Conservation (phyloP, 1,140 invertebrate species). For the Apis cerana region DNA sequence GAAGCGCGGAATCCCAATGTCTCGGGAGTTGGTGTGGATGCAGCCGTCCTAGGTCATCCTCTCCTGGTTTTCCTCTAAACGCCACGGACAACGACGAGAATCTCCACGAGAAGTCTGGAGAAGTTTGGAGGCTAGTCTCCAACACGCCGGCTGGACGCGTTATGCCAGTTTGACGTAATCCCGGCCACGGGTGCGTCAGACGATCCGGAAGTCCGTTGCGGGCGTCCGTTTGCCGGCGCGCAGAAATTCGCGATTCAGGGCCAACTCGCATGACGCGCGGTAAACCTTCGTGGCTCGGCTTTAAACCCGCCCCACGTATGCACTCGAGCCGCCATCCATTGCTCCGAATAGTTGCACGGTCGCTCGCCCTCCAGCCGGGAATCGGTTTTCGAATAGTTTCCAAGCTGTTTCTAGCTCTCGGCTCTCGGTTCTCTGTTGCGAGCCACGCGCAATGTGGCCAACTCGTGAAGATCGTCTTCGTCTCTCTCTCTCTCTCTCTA, state of each 20-base stretch:
- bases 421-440: slow-evolving; percentile 11
- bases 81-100: slow-evolving; percentile 61
- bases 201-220: slow-evolving; percentile 29
- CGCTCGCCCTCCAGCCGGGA: neutral
- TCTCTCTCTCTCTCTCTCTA: neutral
- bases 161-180: slow-evolving; percentile 75
- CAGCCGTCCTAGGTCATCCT: slow-evolving; percentile 62
- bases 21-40: slow-evolving; percentile 39
- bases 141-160: slow-evolving; percentile 55
- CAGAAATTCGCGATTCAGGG: slow-evolving; percentile 54
- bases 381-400: slow-evolving; percentile 71
- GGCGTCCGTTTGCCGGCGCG: slow-evolving; percentile 31
- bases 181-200: slow-evolving; percentile 43
- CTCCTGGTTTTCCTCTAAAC: slow-evolving; percentile 7
- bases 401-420: slow-evolving; percentile 62
- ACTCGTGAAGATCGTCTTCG: slow-evolving; percentile 45
- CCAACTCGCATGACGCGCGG: slow-evolving; percentile 66
- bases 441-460: neutral
- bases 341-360: slow-evolving; percentile 70
- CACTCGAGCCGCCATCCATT: slow-evolving; percentile 45
- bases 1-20: slow-evolving; percentile 20
- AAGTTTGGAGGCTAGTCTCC: slow-evolving; percentile 20
- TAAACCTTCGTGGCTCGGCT: slow-evolving; percentile 53
- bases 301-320: slow-evolving; percentile 65
- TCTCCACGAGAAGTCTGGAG: slow-evolving; percentile 65